phyloP scores from a whole-genome alignment of 2,797 vertebrate genomes.

The Chaetodon trifasciatus region DNA sequence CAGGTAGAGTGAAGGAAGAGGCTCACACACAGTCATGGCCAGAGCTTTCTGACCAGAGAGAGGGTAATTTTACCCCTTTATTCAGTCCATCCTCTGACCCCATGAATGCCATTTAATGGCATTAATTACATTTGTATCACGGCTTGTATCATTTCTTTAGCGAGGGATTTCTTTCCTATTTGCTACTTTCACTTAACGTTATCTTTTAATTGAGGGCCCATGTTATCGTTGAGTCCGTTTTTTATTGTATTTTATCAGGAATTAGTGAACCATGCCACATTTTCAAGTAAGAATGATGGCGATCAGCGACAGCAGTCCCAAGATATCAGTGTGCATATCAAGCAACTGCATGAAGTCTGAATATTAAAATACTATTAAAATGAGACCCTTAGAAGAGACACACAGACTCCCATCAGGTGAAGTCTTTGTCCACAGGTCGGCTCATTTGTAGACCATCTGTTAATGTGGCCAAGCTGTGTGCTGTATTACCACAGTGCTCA shows the following conservation, averaged over 20 bases:
- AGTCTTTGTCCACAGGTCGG: conserved; percentile 37
- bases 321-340: background rate
- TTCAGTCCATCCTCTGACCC: background rate
- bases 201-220: too few relatives aligned
- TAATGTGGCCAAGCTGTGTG: conserved; percentile 25
- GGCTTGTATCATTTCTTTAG: too few relatives aligned
- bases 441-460: conserved; percentile 55
- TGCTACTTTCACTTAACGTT: too few relatives aligned
- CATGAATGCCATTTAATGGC: background rate
- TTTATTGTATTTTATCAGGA: too few relatives aligned
- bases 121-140: background rate
- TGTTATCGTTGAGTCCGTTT: too few relatives aligned
- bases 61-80: background rate
- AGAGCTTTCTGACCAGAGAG: background rate
- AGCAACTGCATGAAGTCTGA: background rate
- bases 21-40: background rate
- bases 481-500: conserved; percentile 15
- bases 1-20: conserved; percentile 81
- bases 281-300: background rate
- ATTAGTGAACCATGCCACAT: background rate
- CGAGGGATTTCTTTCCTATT: too few relatives aligned
- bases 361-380: background rate
- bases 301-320: background rate
- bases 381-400: background rate
- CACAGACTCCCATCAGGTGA: background rate